Conservation (phyloP, 2,797 vertebrate species). For the Cynodonichthys magdalenae region DNA sequence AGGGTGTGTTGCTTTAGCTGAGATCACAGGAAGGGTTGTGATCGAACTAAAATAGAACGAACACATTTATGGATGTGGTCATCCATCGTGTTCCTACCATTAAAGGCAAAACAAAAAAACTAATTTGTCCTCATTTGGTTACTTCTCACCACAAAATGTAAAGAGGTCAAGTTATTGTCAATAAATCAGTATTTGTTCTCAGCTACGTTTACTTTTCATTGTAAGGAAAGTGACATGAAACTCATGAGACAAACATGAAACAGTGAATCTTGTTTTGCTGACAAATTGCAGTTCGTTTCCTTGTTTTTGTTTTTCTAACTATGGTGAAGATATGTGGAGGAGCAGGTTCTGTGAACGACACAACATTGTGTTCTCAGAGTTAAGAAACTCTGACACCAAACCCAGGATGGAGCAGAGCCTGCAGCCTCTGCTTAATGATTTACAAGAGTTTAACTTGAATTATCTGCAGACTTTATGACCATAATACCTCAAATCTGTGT, state of each 20-base stretch:
- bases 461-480: background rate
- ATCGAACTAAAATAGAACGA: conserved; percentile 58
- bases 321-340: background rate
- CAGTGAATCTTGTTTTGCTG: background rate
- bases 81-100: conserved; percentile 34
- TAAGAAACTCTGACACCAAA: background rate
- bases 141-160: conserved; percentile 7
- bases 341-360: conserved; percentile 12
- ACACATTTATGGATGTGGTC: conserved; percentile 48
- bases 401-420: background rate
- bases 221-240: conserved; percentile 17
- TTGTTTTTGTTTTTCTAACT: conserved; percentile 1
- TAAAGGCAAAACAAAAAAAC: conserved; percentile 32
- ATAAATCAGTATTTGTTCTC: conserved; percentile 5
- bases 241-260: conserved; percentile 14
- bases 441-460: background rate
- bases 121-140: conserved; percentile 16
- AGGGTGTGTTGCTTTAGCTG: conserved; percentile 49
- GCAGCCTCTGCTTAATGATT: background rate
- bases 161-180: conserved; percentile 14
- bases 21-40: conserved; percentile 59
- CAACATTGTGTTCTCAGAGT: background rate
- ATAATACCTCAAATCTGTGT: background rate
- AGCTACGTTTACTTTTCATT: conserved; percentile 14
- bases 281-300: conserved; percentile 1